A percentile compares a stretch with the other conserved stretches of the same genome.
Evolutionary conservation across 2,113 vertebrate genomes (phyloP).

Genomic region (Piaya cayana): DNA sequence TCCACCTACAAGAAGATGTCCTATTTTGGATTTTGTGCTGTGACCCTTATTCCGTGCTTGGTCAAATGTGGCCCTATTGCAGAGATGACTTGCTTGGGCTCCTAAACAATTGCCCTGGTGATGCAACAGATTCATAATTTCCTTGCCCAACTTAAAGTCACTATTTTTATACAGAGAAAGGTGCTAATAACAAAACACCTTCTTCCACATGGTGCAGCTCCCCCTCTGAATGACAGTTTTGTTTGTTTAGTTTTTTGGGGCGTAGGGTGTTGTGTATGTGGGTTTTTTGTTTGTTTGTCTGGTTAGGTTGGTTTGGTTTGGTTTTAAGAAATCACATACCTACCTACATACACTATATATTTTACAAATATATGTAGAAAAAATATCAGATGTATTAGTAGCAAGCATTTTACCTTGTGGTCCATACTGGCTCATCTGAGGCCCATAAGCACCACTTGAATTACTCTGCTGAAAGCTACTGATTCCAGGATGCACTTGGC

Average conservation of each 20-base stretch:
- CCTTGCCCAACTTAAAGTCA: neutral
- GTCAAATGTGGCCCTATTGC: neutral
- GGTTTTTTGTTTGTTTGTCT: neutral
- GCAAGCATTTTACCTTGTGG: slow-evolving; percentile 85
- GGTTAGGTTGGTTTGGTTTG: neutral
- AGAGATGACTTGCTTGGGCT: neutral
- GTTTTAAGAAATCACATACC: neutral
- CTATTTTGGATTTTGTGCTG: neutral
- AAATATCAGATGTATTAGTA: neutral
- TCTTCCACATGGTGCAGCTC: neutral
- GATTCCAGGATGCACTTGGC: slow-evolving; percentile 88
- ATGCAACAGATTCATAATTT: neutral
- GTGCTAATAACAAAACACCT: neutral
- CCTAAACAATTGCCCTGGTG: slow-evolving; percentile 11
- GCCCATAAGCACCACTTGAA: slow-evolving; percentile 86
- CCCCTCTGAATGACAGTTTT: neutral
- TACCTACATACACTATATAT: neutral
- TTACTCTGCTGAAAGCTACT: slow-evolving; percentile 87
- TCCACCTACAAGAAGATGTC: slow-evolving; percentile 20
- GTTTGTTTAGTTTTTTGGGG: neutral
- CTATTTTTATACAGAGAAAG: slow-evolving; percentile 32
- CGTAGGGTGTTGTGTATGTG: neutral
- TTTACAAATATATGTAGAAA: neutral
- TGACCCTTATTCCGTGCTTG: neutral
- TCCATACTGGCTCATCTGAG: slow-evolving; percentile 91